Evolutionary conservation across 2,113 vertebrate species (phyloP).

Genomic region (Pterocles gutturalis): DNA sequence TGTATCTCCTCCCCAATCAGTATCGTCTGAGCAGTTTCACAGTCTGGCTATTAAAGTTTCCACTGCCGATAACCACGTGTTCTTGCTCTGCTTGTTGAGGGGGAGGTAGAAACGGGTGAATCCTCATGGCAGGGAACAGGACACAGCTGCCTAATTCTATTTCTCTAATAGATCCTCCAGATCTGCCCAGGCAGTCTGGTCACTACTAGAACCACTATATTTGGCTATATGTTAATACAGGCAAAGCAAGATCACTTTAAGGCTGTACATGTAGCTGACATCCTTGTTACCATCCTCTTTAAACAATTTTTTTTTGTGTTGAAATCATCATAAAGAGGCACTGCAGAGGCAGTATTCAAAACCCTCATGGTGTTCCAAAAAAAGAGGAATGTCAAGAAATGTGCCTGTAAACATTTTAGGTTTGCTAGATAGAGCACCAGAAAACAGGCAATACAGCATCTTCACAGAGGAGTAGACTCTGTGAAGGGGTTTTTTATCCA

Average conservation of each 20-base stretch:
- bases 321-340: background rate
- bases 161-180: background rate
- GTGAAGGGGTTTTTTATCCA: background rate
- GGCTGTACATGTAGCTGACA: accelerated
- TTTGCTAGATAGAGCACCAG: background rate
- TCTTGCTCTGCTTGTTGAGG: background rate
- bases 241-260: background rate
- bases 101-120: background rate
- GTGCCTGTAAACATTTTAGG: background rate
- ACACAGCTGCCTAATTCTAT: background rate
- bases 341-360: background rate
- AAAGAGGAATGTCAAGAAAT: background rate
- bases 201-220: background rate
- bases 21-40: background rate
- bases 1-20: conserved; percentile 28
- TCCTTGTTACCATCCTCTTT: background rate
- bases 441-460: background rate
- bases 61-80: background rate
- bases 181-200: background rate
- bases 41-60: conserved; percentile 29
- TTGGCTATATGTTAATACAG: background rate
- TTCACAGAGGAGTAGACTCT: background rate
- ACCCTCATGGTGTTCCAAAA: background rate
- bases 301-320: background rate
- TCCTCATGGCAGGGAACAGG: background rate